Evolutionary conservation across 2,113 vertebrate genomes (phyloP), one percentile per base, ranked within the genome.

Genomic region (Ploceus nigricollis): DNA sequence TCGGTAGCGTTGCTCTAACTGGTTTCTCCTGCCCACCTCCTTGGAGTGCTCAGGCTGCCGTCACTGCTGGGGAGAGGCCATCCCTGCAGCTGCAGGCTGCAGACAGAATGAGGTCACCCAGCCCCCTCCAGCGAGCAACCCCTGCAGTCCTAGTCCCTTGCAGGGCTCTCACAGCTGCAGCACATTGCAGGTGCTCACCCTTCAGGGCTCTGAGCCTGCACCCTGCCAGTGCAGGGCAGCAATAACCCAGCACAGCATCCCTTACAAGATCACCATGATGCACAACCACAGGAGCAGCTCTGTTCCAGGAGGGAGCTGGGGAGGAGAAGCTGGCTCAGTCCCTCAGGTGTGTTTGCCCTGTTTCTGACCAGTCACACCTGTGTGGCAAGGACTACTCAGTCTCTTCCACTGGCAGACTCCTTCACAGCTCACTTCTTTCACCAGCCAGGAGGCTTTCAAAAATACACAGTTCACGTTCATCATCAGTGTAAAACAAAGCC

Each of bases 51-150:
- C 5, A 2, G 76, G 61, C 83, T 94, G 89, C 87, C 0, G 1
- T 68, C 82, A 20, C 15, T 35, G 69, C 89, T 23, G 20, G 50
- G 57, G 57, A 86, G 73, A 89, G 81, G 40, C 69, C 69, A 76
- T 40, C 51, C 66, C 47, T 0, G 8, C 82, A 81, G 86, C 93
- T 73, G 68, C 90, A 48, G 63, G 47, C 81, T 89, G 84, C 37
- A 87, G 94, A 92, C 95, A 95, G 92, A 94, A 92, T 88, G 85
- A 95, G 95, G 95, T 94, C 96, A 70, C 90, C 92, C 96, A 90
- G 75, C 90, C 82, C 92, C 85, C 90, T 87, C 60, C 69, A 54
- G 61, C 2, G 0, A 93, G 75, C 66, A 63, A 56, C 81, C 76
- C 53, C 28, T 35, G 68, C 0, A 0, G n/a, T n/a, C n/a, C n/a